A percentile compares a stretch with the other conserved stretches of the same genome.
Conservation (phyloP, 2,797 vertebrate species). For the Characodon lateralis region DNA sequence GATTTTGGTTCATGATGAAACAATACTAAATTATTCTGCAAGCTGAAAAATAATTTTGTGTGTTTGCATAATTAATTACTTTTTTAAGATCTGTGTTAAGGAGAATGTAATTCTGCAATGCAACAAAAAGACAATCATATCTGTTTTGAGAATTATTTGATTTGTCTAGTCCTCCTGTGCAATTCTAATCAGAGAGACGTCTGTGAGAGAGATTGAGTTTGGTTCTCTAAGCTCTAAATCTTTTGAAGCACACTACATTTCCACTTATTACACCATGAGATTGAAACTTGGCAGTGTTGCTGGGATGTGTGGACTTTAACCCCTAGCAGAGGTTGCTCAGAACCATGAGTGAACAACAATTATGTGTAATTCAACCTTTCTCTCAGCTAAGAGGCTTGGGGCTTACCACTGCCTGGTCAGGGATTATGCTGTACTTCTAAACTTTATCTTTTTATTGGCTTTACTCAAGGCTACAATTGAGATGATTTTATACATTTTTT, state of each 20-base stretch:
- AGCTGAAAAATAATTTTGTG: too few species aligned
- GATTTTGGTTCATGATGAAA: background rate
- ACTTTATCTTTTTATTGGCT: background rate
- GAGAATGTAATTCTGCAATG: background rate
- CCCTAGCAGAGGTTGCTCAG: background rate
- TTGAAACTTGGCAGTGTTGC: background rate
- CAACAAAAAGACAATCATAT: background rate
- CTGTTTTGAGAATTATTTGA: background rate
- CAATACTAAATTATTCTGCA: too few species aligned
- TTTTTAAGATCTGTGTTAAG: too few species aligned
- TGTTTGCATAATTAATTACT: too few species aligned
- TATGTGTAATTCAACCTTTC: background rate
- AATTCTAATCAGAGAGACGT: background rate
- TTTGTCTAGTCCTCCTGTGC: background rate
- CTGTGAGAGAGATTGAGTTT: background rate
- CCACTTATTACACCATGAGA: background rate
- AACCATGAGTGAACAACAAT: background rate
- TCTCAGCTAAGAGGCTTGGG: background rate
- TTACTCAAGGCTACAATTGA: background rate
- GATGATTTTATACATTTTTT: background rate
- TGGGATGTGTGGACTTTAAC: background rate
- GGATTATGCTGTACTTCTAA: background rate
- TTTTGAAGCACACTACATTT: background rate
- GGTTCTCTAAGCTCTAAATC: background rate
- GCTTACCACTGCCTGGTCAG: background rate